A percentile compares a stretch with the other conserved stretches of the same genome.
Conservation (phyloP, 2,888 invertebrate species). For the Bruchidius siliquastri region DNA sequence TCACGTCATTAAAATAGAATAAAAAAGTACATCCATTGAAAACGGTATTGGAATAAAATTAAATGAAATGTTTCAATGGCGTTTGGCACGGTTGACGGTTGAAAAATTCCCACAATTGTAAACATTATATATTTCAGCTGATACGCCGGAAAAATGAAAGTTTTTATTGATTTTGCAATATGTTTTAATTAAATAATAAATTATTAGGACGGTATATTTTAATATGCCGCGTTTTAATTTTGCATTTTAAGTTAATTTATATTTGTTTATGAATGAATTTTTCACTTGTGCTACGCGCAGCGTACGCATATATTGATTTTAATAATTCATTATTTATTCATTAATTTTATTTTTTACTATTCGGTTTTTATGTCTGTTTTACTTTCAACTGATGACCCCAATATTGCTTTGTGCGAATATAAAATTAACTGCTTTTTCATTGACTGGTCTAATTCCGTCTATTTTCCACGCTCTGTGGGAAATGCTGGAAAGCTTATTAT, state of each 20-base stretch:
- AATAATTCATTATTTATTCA: no score
- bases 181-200: conserved; percentile 10
- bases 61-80: conserved; percentile 13
- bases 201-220: conserved; percentile 2
- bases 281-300: no score
- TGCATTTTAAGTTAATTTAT: conserved; percentile 1
- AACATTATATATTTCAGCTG: conserved; percentile 8
- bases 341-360: no score
- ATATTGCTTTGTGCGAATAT: no score
- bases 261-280: neutral
- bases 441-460: no score
- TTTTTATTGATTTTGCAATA: conserved; percentile 14
- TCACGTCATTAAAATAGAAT: conserved; percentile 20
- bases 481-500: no score
- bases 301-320: no score
- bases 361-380: no score
- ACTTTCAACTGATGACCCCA: no score
- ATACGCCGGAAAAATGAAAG: conserved; percentile 17
- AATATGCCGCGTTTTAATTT: neutral
- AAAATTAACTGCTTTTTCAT: no score
- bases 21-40: conserved; percentile 14
- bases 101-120: conserved; percentile 1
- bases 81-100: conserved; percentile 3
- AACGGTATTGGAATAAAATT: conserved; percentile 17
- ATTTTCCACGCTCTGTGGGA: no score